A percentile compares a stretch with the other conserved stretches of the same genome.
Evolutionary conservation across 2,888 invertebrate genomes (phyloP).

Genomic region (Lagria hirta): DNA sequence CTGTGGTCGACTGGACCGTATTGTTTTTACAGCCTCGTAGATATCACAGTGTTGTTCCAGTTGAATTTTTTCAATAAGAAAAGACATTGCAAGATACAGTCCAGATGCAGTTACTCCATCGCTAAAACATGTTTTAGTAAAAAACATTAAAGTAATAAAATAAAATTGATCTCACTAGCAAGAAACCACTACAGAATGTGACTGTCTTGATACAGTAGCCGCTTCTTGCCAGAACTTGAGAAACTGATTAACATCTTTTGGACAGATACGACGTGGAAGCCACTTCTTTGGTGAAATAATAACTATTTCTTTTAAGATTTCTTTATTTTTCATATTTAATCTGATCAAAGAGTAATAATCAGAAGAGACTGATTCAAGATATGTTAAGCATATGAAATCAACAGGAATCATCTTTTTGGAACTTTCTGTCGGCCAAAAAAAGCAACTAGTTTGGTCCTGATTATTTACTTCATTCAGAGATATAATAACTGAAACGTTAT

Average conservation of each 20-base stretch:
- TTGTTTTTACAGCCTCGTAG: slow-evolving; percentile 53
- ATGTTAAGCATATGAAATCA: slow-evolving; percentile 37
- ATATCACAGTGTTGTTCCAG: slow-evolving; percentile 57
- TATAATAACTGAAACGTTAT: slow-evolving; percentile 49
- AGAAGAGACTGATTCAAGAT: slow-evolving; percentile 1
- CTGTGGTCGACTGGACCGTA: slow-evolving; percentile 53
- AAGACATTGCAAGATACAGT: slow-evolving; percentile 53
- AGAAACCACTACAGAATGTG: slow-evolving; percentile 46
- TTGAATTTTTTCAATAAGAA: slow-evolving; percentile 56
- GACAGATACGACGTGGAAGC: slow-evolving; percentile 38
- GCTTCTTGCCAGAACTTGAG: slow-evolving; percentile 49
- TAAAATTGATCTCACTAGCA: slow-evolving; percentile 55
- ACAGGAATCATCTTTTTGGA: slow-evolving; percentile 35
- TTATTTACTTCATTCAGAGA: slow-evolving; percentile 50
- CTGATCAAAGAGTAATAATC: slow-evolving; percentile 8
- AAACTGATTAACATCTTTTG: slow-evolving; percentile 40
- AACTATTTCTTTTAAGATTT: slow-evolving; percentile 14
- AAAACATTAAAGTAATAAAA: no score
- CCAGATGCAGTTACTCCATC: slow-evolving; percentile 56
- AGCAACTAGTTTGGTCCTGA: slow-evolving; percentile 44
- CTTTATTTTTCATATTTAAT: neutral
- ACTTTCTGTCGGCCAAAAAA: slow-evolving; percentile 36
- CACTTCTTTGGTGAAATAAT: slow-evolving; percentile 46
- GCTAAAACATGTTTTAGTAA: no score
- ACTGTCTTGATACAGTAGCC: slow-evolving; percentile 43